Base-by-base conservation (phyloP, 2,797 vertebrate species). In the Rhynchotus rufescens region DNA sequence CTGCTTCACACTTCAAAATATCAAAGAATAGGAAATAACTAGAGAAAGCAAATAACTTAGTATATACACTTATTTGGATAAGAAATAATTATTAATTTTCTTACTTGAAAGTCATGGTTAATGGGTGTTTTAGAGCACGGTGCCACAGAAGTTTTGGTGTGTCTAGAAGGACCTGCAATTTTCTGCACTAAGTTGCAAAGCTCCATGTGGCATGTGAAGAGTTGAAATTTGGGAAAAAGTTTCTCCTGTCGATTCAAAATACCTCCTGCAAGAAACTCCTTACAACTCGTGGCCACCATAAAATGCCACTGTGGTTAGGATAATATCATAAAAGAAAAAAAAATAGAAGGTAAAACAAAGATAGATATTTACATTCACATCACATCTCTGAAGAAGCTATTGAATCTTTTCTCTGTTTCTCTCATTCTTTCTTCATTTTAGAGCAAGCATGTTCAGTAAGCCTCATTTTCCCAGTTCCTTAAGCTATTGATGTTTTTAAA, bases 111-210 rank as follows among this genome's bases (percentile, higher is more conserved):
- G 28, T 34, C 23, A 1, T 16, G 7, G 26, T 14, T 59, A 22
- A 25, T 40, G 28, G 5, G 8, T 65, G 6, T 49, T 6, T 5
- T 32, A n/a, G 32, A 15, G 8, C 9, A 36, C 5, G 21, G 20
- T 15, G 6, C 5, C 14, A 64, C 49, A 21, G 45, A 15, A 52
- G 2, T 30, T 62, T 74, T 40, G 54, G 3, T 22, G 16, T 9
- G 5, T 12, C 14, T 61, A 36, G 8, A 77, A 2, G 38, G 3
- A 32, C 20, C 23, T 6, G 2, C 0, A 3, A 6, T 19, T 49
- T 88, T 26, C 76, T 62, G 7, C 13, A 45, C 0, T 2, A 54
- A 81, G 14, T 4, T 65, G 14, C 20, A 9, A 72, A 62, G 42
- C 26, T 45, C 17, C 30, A 4, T 14, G 15, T 57, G 36, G 47